Conservation (phyloP, 2,113 vertebrate genomes). For the Zootoca vivipara region DNA sequence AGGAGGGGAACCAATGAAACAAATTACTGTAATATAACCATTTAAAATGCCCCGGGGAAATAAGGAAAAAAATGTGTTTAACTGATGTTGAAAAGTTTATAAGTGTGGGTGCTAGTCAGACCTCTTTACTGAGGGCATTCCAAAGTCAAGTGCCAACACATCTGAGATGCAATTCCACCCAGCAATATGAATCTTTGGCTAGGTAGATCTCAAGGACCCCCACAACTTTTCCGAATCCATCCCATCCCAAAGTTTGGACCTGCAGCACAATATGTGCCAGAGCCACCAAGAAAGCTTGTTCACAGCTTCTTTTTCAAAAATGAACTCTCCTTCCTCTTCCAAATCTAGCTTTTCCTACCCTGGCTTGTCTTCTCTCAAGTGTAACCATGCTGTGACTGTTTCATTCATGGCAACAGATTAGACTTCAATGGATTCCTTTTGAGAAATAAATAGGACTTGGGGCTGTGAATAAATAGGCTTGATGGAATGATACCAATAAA, state of each 20-base stretch:
- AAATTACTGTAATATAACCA: too few species aligned
- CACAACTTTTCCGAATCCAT: background rate
- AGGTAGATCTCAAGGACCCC: background rate
- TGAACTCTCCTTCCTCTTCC: conserved; percentile 13
- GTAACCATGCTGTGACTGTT: conserved; percentile 17
- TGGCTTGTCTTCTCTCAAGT: background rate
- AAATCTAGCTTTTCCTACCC: conserved; percentile 33
- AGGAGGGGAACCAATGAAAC: too few species aligned
- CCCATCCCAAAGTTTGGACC: background rate
- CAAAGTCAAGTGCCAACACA: too few species aligned
- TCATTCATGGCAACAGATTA: conserved; percentile 34
- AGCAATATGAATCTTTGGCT: background rate
- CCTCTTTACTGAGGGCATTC: too few species aligned
- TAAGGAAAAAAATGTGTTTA: too few species aligned
- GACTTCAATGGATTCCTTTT: conserved; percentile 26
- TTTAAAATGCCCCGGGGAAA: too few species aligned
- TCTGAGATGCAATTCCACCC: too few species aligned
- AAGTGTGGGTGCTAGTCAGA: too few species aligned
- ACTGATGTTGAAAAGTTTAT: too few species aligned
- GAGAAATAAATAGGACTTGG: conserved; percentile 38
- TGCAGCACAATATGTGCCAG: background rate
- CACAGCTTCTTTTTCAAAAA: conserved; percentile 17
- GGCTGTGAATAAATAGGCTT: conserved; percentile 40
- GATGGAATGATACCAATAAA: conserved; percentile 49
- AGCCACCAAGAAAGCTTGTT: too few species aligned